Conservation (phyloP, 1,140 invertebrate species). For the Drosophila tristis region DNA sequence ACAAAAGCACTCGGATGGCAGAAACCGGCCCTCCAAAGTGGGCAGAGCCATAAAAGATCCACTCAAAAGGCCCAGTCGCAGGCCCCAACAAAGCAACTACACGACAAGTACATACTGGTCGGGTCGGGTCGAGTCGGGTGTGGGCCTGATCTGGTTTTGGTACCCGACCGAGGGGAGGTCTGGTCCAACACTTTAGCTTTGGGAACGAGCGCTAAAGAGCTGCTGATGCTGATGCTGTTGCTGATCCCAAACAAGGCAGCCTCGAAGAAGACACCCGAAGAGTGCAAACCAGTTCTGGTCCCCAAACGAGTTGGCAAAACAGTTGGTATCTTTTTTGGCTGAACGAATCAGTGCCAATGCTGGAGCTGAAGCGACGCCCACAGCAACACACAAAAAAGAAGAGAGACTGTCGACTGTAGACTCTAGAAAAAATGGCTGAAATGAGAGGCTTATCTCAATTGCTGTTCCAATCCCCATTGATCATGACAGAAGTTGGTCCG, state of each 20-base stretch:
- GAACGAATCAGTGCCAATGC: constrained; percentile 80
- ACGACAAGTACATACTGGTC: constrained; percentile 27
- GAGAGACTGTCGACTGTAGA: neutral
- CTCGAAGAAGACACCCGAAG: constrained; percentile 42
- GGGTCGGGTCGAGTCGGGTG: constrained; percentile 21
- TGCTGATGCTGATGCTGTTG: constrained; percentile 59
- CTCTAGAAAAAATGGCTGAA: constrained; percentile 60
- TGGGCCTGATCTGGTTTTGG: constrained; percentile 6
- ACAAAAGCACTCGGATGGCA: constrained; percentile 1
- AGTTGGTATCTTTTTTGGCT: constrained; percentile 41
- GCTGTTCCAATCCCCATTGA: neutral
- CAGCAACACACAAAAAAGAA: constrained; percentile 10
- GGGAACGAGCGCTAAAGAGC: constrained; percentile 80
- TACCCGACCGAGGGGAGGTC: constrained; percentile 23
- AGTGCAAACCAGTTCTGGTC: constrained; percentile 66
- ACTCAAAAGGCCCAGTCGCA: constrained; percentile 45
- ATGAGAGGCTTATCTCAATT: constrained; percentile 12
- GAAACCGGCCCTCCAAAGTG: constrained; percentile 63
- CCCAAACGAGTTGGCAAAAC: constrained; percentile 70
- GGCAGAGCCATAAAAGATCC: constrained; percentile 72
- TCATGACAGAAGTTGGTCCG: neutral
- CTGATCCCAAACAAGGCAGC: constrained; percentile 32
- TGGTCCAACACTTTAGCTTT: constrained; percentile 78
- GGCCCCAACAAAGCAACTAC: constrained; percentile 30
- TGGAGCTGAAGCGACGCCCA: constrained; percentile 55